Conservation (phyloP, 2,113 vertebrate species). For the Thunnus thynnus region DNA sequence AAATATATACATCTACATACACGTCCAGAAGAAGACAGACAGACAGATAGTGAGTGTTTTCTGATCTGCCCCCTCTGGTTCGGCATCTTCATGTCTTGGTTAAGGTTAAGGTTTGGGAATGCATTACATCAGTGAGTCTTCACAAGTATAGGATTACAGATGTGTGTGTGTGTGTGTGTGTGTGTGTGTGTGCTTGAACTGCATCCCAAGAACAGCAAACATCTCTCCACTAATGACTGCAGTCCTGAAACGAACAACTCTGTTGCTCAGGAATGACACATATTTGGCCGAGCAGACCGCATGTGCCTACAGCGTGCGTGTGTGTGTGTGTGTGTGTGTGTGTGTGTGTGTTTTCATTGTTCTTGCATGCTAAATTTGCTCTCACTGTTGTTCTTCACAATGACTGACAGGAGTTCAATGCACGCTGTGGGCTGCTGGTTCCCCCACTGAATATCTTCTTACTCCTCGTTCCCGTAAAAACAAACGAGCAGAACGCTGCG, state of each 20-base stretch:
- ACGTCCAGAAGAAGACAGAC: too few relatives aligned
- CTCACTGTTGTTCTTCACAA: not conserved
- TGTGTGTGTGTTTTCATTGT: constrained; percentile 36
- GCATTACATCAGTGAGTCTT: constrained; percentile 12
- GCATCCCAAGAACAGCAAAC: constrained; percentile 43
- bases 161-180: constrained; percentile 4
- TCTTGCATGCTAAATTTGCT: not conserved
- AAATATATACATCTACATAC: too few relatives aligned
- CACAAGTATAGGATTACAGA: constrained; percentile 1
- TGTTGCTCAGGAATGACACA: constrained; percentile 18
- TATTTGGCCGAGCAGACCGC: constrained; percentile 12
- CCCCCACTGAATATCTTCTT: constrained; percentile 48
- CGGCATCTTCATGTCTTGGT: not conserved
- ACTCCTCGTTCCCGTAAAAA: constrained; percentile 24
- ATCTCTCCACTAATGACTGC: not conserved
- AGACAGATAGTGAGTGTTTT: not conserved
- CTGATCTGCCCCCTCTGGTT: not conserved
- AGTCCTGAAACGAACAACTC: constrained; percentile 11
- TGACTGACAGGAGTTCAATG: constrained; percentile 32
- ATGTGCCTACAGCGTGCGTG: not conserved
- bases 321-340: not conserved
- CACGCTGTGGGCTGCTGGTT: constrained; percentile 22
- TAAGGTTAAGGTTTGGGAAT: not conserved
- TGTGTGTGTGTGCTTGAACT: constrained; percentile 8
- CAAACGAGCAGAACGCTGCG: not conserved